phyloP scores from a whole-genome alignment of 1,140 invertebrate species.

The Drosophila hydei region DNA sequence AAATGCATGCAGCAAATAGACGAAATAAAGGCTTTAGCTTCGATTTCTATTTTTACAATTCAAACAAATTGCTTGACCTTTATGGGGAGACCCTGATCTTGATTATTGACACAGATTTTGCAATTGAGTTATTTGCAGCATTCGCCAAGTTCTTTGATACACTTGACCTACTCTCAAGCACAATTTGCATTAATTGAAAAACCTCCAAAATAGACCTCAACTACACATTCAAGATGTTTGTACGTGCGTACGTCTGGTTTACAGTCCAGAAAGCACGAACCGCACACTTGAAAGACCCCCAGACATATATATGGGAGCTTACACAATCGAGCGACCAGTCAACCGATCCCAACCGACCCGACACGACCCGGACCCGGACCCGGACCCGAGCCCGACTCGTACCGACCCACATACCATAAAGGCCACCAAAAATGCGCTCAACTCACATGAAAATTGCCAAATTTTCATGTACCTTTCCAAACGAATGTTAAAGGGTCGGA shows the following conservation, averaged over 20 bases:
- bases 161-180: conserved; percentile 65
- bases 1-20: not conserved
- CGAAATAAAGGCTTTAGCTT: not conserved
- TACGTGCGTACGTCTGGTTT: conserved; percentile 33
- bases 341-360: conserved; percentile 55
- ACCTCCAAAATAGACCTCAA: conserved; percentile 62
- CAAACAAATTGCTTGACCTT: conserved; percentile 29
- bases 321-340: conserved; percentile 63
- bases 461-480: conserved; percentile 61
- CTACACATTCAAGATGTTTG: conserved; percentile 6
- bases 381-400: conserved; percentile 8
- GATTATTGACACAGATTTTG: conserved; percentile 22
- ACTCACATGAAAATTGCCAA: conserved; percentile 69
- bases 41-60: not conserved
- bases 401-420: conserved; percentile 66
- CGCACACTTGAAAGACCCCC: conserved; percentile 38
- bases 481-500: conserved; percentile 43
- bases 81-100: conserved; percentile 43
- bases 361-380: not conserved
- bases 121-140: conserved; percentile 29
- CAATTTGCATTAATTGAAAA: conserved; percentile 69
- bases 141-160: conserved; percentile 32
- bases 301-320: conserved; percentile 35
- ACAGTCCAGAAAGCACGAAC: conserved; percentile 77
- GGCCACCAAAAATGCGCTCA: conserved; percentile 44